Conservation (phyloP, 2,113 vertebrate species). For the Carettochelys insculpta region DNA sequence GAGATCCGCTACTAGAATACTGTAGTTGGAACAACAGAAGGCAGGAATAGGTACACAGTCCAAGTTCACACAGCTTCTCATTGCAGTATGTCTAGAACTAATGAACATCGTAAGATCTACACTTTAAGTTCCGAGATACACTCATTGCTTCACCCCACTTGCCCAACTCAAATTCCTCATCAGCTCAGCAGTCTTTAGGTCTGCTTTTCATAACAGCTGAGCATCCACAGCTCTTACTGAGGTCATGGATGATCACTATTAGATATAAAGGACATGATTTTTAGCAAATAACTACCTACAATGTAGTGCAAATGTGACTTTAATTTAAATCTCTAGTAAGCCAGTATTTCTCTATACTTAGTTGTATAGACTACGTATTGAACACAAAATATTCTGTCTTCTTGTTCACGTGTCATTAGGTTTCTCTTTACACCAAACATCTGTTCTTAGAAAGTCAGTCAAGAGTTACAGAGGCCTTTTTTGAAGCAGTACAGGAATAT, state of each 20-base stretch:
- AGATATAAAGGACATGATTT: neutral
- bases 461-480: neutral
- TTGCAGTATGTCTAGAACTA: neutral
- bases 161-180: neutral
- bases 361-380: neutral
- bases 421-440: neutral
- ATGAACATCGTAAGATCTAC: neutral
- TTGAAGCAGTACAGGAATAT: neutral
- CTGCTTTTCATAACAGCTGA: neutral
- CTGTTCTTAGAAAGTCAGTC: neutral
- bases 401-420: neutral
- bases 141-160: neutral
- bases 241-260: neutral
- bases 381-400: neutral
- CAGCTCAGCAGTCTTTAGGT: neutral
- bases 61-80: neutral
- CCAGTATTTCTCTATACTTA: neutral
- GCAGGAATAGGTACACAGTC: neutral
- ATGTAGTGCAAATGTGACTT: neutral
- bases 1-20: neutral
- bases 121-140: neutral
- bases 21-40: neutral
- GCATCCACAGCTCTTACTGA: neutral
- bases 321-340: neutral
- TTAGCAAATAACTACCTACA: neutral